Evolutionary conservation across 2,113 vertebrate species (phyloP), one percentile per base, ranked within the genome.

Genomic region (Taurulus bubalis): DNA sequence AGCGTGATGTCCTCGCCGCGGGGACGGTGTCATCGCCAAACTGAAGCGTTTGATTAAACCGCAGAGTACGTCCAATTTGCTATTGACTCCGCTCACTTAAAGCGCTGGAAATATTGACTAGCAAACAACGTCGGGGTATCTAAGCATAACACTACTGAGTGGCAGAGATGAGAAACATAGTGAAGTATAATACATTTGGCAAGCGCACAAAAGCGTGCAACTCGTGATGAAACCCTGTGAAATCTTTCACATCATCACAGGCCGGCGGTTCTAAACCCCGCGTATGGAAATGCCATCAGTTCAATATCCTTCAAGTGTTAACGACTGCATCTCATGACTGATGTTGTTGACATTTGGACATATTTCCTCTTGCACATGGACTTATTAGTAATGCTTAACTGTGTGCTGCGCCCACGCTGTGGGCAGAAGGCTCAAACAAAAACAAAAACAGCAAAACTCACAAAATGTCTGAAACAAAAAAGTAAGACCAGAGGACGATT

Each of bases 141-240:
- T 55, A 26, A 71, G 64, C 8, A 26, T 79, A 47, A 77, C 60
- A 38, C 77, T 80, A 59, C 58, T 47, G n/a, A 82, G 63, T 62
- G 20, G 60, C 15, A 34, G 32, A 79, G 65, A 85, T 77, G 62
- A 84, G 65, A 85, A 75, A 64, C 66, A 80, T 55, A 63, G 62
- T 80, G 51, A 87, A 84, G 86, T 56, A 64, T 75, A 80, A 83
- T 72, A 56, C 60, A 79, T 85, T 36, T 76, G 38, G 79, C 45
- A 64, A 47, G 69, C 22, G 65, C 79, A 79, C 62, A 80, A 80
- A 53, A 74, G 30, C 36, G 78, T 77, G 24, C 51, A 69, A 69
- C 42, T 77, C 42, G 36, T 87, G 89, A 89, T 85, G 86, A 84
- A 89, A 90, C 73, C 75, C 70, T 11, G 2, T 62, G 83, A 88